Conservation (phyloP, 2,113 vertebrate genomes). For the Trematomus loennbergii region DNA sequence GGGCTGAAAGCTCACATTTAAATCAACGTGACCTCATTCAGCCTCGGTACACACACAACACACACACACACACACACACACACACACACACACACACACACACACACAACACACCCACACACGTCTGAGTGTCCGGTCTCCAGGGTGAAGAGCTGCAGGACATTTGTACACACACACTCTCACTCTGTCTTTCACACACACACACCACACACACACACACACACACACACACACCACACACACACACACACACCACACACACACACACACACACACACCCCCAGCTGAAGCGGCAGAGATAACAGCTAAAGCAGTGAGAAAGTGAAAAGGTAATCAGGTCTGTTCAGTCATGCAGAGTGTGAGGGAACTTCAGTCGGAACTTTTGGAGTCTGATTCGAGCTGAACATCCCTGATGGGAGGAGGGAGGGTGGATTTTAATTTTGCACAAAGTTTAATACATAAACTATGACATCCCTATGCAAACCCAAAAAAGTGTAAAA, state of each 20-base stretch:
- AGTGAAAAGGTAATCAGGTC: slow-evolving; percentile 63
- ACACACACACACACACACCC: slow-evolving; percentile 28
- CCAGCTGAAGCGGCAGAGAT: slow-evolving; percentile 58
- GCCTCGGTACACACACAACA: background rate
- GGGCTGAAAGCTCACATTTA: slow-evolving; percentile 49
- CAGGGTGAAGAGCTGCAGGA: slow-evolving; percentile 56
- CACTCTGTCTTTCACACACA: background rate
- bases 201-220: background rate
- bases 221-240: slow-evolving; percentile 18
- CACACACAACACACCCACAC: background rate
- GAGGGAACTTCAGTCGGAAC: slow-evolving; percentile 29
- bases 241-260: slow-evolving; percentile 32
- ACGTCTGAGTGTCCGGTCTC: background rate
- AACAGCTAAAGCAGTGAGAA: slow-evolving; percentile 56
- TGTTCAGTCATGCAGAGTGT: slow-evolving; percentile 50
- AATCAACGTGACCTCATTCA: slow-evolving; percentile 50
- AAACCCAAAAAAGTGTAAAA: background rate
- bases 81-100: background rate
- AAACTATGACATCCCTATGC: background rate
- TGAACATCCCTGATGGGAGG: background rate
- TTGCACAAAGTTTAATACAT: background rate
- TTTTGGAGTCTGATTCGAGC: slow-evolving; percentile 34
- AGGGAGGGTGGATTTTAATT: background rate
- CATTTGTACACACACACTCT: slow-evolving; percentile 22
- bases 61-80: background rate